These are phyloP conservation scores for Dusona sp. DNA, from an alignment of 2,888 invertebrate genomes.

Conservation along the genomic window DNA sequence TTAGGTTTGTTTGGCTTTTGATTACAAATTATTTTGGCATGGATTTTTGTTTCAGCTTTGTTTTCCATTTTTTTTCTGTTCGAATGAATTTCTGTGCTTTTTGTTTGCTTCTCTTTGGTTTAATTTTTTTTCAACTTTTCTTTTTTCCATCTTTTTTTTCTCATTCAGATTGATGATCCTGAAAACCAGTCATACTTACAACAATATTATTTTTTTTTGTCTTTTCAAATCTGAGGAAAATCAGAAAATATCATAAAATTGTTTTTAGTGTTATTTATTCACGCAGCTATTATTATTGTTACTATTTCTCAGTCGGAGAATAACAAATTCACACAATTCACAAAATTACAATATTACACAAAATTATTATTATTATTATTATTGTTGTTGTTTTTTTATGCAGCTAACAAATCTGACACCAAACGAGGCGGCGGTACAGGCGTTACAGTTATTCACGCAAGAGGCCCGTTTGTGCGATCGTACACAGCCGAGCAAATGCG, in stretches of 20 bases:
- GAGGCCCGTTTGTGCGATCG: constrained; percentile 93
- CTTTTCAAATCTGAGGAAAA: background rate
- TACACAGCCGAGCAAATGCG: constrained; percentile 89
- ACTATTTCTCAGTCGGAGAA: too few species aligned
- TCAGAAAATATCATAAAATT: background rate
- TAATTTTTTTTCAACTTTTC: background rate
- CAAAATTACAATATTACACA: too few species aligned
- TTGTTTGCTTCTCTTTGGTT: background rate
- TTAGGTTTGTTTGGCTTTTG: background rate
- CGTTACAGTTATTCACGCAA: constrained; percentile 93
- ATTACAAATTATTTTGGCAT: too few species aligned
- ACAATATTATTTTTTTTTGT: background rate
- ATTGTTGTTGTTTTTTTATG: constrained; percentile 23
- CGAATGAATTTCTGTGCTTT: too few species aligned
- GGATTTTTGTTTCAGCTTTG: background rate
- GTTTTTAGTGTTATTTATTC: background rate
- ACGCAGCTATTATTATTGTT: too few species aligned
- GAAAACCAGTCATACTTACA: background rate
- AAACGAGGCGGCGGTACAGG: constrained; percentile 96
- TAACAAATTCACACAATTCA: too few species aligned
- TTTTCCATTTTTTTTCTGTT: too few species aligned
- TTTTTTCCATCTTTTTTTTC: too few species aligned
- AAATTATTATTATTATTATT: background rate
- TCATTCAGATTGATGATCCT: background rate
- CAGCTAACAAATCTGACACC: constrained; percentile 91